Conservation (phyloP, 2,888 invertebrate species). For the Zootermopsis nevadensis region DNA sequence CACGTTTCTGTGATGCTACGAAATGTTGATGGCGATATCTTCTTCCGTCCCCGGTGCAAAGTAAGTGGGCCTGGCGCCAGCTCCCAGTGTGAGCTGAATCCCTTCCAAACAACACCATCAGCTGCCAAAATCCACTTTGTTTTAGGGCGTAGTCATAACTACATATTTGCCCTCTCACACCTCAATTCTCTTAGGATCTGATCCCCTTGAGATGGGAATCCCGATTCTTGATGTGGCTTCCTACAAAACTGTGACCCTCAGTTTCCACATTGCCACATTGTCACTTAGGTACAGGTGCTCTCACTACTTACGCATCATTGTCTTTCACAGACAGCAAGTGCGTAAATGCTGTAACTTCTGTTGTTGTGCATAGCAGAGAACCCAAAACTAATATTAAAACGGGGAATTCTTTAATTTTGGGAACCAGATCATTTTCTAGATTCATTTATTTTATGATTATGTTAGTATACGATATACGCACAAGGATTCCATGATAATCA, state of each 20-base stretch:
- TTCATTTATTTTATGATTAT: no score
- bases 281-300: neutral
- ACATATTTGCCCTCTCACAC: conserved; percentile 11
- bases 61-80: neutral
- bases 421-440: no score
- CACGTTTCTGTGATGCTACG: neutral
- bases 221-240: neutral
- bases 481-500: no score
- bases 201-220: neutral
- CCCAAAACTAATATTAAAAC: no score
- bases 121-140: conserved; percentile 47
- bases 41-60: neutral
- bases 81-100: conserved; percentile 29
- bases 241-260: neutral
- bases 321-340: neutral
- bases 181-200: neutral
- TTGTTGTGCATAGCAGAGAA: no score
- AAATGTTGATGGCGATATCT: neutral
- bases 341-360: no score
- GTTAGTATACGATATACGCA: no score
- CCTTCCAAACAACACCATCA: conserved; percentile 41
- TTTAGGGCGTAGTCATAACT: conserved; percentile 33
- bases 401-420: no score
- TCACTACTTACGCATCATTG: neutral
- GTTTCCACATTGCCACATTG: neutral